Base-by-base conservation (phyloP, 2,113 vertebrate species). In the Tichodroma muraria region DNA sequence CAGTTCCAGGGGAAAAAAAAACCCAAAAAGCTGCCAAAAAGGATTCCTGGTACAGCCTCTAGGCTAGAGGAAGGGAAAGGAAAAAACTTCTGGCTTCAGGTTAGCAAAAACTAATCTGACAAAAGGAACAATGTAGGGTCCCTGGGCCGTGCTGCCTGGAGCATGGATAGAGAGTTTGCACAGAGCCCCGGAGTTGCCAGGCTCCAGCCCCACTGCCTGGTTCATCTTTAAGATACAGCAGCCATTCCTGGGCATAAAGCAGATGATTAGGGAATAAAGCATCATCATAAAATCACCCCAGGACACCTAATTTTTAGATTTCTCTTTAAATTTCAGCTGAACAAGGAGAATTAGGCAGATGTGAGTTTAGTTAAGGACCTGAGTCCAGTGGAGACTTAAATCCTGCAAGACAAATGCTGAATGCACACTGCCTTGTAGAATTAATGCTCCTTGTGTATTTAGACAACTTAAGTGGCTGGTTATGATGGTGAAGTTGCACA, bases 391-490 rank as follows among this genome's bases (percentile, higher is more conserved):
- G 54, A 88, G 38, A 52, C 49, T 93, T 63, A 60, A 23, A 77
- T 93, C 24, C 59, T 78, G 82, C 52, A 77, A 75, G 72, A 65
- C 3, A 23, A 90, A 79, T 61, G 56, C 85, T 77, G 82, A 69
- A 64, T 85, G 78, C 60, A 44, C 18, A 3, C 63, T 94, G 87
- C 91, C 78, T 76, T 59, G 91, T 80, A 88, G 91, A 83, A 89
- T 93, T 91, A 95, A 42, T 52, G 85, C 73, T 88, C 60, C 21
- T 56, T 72, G 77, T 14, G 1, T 94, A 75, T 93, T 91, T 91
- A 64, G 82, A 57, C 49, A 77, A 45, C 76, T 75, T 90, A 91
- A 94, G 89, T 89, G 85, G 38, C 90, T 95, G 88, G 87, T 95
- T 88, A 23, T 50, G 53, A 50, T 81, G 56, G 76, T 72, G 57